Conservation (phyloP, 2,888 invertebrate genomes). For the Drosophila borborema region DNA sequence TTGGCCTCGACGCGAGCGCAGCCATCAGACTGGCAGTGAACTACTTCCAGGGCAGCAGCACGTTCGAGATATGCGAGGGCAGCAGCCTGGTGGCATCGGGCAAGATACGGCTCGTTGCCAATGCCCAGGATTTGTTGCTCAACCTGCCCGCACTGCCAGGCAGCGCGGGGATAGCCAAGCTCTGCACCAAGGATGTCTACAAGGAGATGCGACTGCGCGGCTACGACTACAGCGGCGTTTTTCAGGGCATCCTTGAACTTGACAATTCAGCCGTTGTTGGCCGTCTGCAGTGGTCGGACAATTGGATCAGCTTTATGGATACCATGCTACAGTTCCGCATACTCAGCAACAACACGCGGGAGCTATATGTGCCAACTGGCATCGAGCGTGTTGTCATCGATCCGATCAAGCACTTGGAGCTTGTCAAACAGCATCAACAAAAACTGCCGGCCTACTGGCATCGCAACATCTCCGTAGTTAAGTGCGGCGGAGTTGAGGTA, state of each 20-base stretch:
- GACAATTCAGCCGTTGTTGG: conserved; percentile 90
- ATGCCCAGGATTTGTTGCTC: conserved; percentile 88
- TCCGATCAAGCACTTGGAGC: conserved; percentile 89
- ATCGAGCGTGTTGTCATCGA: conserved; percentile 93
- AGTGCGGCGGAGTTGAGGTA: conserved; percentile 94
- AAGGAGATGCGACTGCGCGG: conserved; percentile 94
- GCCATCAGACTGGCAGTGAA: conserved; percentile 92
- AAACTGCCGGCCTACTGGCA: conserved; percentile 89
- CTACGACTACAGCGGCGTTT: conserved; percentile 93
- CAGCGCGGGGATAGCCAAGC: conserved; percentile 85
- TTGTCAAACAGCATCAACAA: conserved; percentile 76
- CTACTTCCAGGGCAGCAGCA: conserved; percentile 92
- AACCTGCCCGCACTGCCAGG: conserved; percentile 86
- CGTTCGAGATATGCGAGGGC: conserved; percentile 96
- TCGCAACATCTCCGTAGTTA: conserved; percentile 89
- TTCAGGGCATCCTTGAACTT: conserved; percentile 91
- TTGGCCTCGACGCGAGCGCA: conserved; percentile 93
- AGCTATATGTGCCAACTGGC: conserved; percentile 94
- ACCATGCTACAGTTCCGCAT: conserved; percentile 97
- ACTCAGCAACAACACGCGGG: conserved; percentile 90
- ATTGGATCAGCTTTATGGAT: conserved; percentile 98
- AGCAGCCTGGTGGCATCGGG: conserved; percentile 94
- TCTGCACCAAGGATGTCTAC: conserved; percentile 90
- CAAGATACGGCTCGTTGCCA: conserved; percentile 88
- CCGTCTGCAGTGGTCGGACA: conserved; percentile 92